Conservation (phyloP, 2,888 invertebrate species). For the Syrista parreyssii region DNA sequence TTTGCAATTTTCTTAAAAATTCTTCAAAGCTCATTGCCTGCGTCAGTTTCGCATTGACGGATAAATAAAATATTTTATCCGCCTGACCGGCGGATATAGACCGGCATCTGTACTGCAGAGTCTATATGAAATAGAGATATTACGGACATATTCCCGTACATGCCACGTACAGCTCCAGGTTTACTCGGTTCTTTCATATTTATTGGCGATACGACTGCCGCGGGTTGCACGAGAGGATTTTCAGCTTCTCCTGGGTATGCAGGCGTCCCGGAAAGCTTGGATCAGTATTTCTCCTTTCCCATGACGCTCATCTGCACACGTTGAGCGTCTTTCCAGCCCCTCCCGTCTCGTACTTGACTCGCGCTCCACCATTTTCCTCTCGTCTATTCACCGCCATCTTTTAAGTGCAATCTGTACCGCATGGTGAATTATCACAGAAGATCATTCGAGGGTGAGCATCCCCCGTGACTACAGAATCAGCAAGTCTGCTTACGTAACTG, state of each 20-base stretch:
- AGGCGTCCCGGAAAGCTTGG: not conserved
- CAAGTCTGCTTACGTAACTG: not conserved
- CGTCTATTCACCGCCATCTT: not conserved
- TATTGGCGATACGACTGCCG: not conserved
- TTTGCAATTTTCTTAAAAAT: too few species aligned
- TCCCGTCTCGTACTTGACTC: not conserved
- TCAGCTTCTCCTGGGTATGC: not conserved
- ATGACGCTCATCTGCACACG: not conserved
- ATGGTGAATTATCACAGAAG: not conserved
- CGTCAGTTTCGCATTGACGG: not conserved
- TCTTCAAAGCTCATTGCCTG: too few species aligned
- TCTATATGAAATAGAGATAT: too few species aligned
- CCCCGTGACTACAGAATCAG: not conserved
- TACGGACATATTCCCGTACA: too few species aligned
- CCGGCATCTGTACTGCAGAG: too few species aligned
- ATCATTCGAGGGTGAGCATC: not conserved
- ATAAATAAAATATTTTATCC: not conserved
- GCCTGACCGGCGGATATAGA: too few species aligned
- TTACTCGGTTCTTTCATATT: not conserved
- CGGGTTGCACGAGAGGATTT: not conserved
- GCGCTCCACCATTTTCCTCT: not conserved
- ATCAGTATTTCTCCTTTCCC: not conserved
- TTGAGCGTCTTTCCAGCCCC: not conserved
- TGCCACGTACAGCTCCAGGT: not conserved
- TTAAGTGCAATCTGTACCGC: not conserved